Base-by-base conservation (phyloP, 2,888 invertebrate species). In the Noctua janthina region DNA sequence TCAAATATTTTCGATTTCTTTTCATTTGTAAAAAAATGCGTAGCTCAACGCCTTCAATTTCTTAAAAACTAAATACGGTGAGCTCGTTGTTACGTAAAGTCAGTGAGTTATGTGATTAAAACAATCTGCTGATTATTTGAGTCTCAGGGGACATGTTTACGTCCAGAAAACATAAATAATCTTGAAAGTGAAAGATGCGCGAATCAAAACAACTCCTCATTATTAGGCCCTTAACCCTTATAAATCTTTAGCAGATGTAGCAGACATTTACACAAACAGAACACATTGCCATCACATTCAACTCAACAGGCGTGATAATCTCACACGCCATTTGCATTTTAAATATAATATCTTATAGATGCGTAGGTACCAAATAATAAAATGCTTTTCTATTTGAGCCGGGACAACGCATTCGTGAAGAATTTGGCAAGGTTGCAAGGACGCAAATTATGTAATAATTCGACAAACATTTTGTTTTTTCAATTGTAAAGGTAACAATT, bases 401-500 rank as follows among this genome's bases (percentile, higher is more conserved):
- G 74, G 71, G 88, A 90, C 92, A 92, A 88, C 93, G 86, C 94
- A 95, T 91, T 87, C 86, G 84, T 76, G 81, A 90, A 92, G 94
- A 92, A 95, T 94, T 95, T 95, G 95, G 96, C 95, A 93, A 86
- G 87, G 82, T 82, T 81, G 90, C 95, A 93, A 95, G 94, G 94
- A 92, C 94, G 88, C 85, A 89, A 91, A 88, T 89, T 82, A 89
- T 87, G 91, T 93, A 84, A 87, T 87, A 76, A 78, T 82, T 75
- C 79, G 80, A 90, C 82, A 88, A 89, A 75, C 64, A 84, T 85
- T 84, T 74, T 85, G 84, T 86, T 89, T 82, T 84, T 82, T 71
- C 84, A 81, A 87, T 85, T 81, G 81, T 82, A 82, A 82, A 88
- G 87, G 89, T 88, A 84, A 78, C 79, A 81, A 82, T 72, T 74